Evolutionary conservation across 2,113 vertebrate genomes (phyloP).

Genomic region (Perccottus glenii): DNA sequence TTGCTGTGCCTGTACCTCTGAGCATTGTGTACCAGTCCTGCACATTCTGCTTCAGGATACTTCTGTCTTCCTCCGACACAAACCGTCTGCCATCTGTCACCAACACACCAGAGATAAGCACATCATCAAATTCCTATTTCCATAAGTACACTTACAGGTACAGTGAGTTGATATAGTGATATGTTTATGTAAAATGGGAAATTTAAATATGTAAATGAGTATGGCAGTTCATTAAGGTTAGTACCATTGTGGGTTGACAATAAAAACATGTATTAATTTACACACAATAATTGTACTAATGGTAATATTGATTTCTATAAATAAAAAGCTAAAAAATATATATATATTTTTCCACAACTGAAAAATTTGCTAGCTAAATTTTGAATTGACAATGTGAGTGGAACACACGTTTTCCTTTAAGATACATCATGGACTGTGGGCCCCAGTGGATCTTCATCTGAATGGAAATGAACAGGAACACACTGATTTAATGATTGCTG

Average conservation of each 20-base stretch:
- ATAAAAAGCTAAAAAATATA: not conserved
- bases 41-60: constrained; percentile 52
- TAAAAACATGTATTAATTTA: too few species aligned
- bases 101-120: not conserved
- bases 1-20: constrained; percentile 60
- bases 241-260: too few species aligned
- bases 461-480: constrained; percentile 9
- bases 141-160: too few species aligned
- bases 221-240: too few species aligned
- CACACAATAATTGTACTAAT: too few species aligned
- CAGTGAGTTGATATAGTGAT: too few species aligned
- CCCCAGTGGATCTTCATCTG: constrained; percentile 73
- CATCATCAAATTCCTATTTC: too few species aligned
- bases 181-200: too few species aligned
- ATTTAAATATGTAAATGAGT: too few species aligned
- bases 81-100: constrained; percentile 75
- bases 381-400: too few species aligned
- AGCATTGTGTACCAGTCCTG: constrained; percentile 61
- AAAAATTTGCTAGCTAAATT: too few species aligned
- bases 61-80: constrained; percentile 55
- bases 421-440: constrained; percentile 82
- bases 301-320: not conserved
- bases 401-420: constrained; percentile 81
- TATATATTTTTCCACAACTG: too few species aligned
- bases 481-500: not conserved